Percentiles rank a stretch among this genome's conserved stretches.
Conservation (phyloP, 2,888 invertebrate genomes). For the Eristalinus aeneus region DNA sequence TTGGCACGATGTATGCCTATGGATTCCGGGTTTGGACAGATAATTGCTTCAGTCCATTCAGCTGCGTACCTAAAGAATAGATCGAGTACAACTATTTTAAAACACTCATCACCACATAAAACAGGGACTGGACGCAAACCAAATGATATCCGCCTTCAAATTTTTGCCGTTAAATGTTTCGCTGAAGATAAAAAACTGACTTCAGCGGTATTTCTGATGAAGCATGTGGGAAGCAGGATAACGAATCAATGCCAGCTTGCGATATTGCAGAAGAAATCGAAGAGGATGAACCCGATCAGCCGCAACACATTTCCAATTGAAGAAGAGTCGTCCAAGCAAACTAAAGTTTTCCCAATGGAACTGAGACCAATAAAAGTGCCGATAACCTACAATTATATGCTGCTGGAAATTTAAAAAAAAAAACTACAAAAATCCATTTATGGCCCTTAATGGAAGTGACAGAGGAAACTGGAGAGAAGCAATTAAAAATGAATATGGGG, state of each 20-base stretch:
- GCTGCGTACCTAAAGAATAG: conserved; percentile 15
- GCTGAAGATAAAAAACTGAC: neutral
- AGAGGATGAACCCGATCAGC: neutral
- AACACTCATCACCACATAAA: conserved; percentile 59
- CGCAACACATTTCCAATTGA: too few relatives aligned
- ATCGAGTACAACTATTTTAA: conserved; percentile 22
- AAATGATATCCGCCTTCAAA: conserved; percentile 12
- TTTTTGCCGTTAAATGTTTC: conserved; percentile 23
- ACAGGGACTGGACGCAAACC: conserved; percentile 43
- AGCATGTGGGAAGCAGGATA: neutral
- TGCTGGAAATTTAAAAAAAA: neutral
- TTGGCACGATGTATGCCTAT: neutral
- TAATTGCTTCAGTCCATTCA: neutral
- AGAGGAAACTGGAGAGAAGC: neutral
- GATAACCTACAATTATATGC: neutral
- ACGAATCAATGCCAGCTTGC: neutral
- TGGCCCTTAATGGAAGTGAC: too few relatives aligned
- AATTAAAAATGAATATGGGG: neutral
- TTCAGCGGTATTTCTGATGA: neutral
- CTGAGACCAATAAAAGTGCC: neutral
- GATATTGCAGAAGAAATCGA: neutral
- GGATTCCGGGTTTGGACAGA: neutral
- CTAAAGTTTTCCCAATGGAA: neutral
- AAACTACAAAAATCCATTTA: neutral
- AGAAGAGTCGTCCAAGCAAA: neutral